These are phyloP conservation scores for Seladonia tumulorum DNA, from an alignment of 2,888 invertebrate genomes.

Conservation along the genomic window DNA sequence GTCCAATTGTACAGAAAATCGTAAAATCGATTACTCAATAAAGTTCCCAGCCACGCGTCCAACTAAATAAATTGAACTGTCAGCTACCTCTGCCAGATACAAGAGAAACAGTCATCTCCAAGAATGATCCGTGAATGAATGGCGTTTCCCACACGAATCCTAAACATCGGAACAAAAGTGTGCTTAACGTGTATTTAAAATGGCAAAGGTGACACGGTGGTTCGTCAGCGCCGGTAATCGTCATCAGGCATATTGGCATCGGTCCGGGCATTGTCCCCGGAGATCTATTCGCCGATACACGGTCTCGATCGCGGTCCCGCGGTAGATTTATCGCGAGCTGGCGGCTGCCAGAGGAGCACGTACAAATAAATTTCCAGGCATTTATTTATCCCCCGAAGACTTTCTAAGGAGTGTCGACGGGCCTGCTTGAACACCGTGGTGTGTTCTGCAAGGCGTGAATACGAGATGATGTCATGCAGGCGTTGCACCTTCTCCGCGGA, in stretches of 20 bases:
- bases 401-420: slow-evolving; percentile 80
- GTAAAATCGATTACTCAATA: too few relatives aligned
- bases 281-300: slow-evolving; percentile 40
- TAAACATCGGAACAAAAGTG: not conserved
- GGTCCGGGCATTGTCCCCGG: slow-evolving; percentile 38
- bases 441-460: slow-evolving; percentile 75
- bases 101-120: not conserved
- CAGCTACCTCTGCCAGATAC: too few relatives aligned
- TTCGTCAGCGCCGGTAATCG: slow-evolving; percentile 44
- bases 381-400: slow-evolving; percentile 73
- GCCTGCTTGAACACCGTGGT: slow-evolving; percentile 55
- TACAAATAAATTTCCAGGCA: slow-evolving; percentile 73
- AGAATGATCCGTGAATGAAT: not conserved
- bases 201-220: not conserved
- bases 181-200: not conserved
- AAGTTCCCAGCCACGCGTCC: too few relatives aligned
- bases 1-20: too few relatives aligned
- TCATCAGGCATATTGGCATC: not conserved
- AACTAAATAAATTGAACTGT: too few relatives aligned
- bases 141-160: too few relatives aligned
- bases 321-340: slow-evolving; percentile 65
- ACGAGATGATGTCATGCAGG: slow-evolving; percentile 78
- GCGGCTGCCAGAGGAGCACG: slow-evolving; percentile 45
- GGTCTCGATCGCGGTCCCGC: slow-evolving; percentile 4
- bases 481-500: slow-evolving; percentile 74